Evolutionary conservation across 2,797 vertebrate species (phyloP).

Genomic region (Acanthornis magna): DNA sequence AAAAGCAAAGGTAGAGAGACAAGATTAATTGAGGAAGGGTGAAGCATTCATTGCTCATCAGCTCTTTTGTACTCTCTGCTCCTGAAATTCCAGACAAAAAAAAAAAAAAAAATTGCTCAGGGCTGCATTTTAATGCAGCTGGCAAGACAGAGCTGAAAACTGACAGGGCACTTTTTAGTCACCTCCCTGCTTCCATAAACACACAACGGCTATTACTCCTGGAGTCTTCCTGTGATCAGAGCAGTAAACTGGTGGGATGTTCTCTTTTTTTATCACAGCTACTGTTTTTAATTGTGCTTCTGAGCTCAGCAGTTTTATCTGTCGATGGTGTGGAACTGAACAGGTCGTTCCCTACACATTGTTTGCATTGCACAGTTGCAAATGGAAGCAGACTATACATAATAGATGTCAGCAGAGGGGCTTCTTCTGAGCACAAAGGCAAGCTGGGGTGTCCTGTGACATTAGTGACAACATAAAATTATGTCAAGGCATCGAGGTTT

Average conservation of each 20-base stretch:
- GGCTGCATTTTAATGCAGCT: slow-evolving; percentile 76
- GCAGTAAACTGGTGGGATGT: slow-evolving; percentile 17
- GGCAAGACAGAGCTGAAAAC: slow-evolving; percentile 68
- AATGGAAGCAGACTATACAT: slow-evolving; percentile 11
- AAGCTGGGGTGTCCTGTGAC: background rate
- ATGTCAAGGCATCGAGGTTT: background rate
- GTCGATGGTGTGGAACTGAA: background rate
- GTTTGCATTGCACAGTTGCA: slow-evolving; percentile 33
- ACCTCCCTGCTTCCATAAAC: slow-evolving; percentile 59
- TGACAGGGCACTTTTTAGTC: slow-evolving; percentile 77
- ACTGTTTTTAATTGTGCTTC: slow-evolving; percentile 43
- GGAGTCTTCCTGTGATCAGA: slow-evolving; percentile 20
- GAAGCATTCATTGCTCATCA: slow-evolving; percentile 83
- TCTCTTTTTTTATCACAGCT: background rate
- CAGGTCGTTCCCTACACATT: background rate
- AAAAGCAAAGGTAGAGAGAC: slow-evolving; percentile 93
- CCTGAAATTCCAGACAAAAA: slow-evolving; percentile 77
- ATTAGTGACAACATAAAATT: slow-evolving; percentile 19
- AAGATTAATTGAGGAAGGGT: slow-evolving; percentile 97
- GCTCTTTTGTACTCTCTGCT: slow-evolving; percentile 80
- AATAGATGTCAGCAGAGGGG: slow-evolving; percentile 9
- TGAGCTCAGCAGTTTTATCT: background rate
- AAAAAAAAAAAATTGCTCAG: slow-evolving; percentile 61
- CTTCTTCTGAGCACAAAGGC: background rate
- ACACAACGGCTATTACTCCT: slow-evolving; percentile 17